Conservation (phyloP, 92 coral and sea anemone species). For the Scolanthus callimorphus region DNA sequence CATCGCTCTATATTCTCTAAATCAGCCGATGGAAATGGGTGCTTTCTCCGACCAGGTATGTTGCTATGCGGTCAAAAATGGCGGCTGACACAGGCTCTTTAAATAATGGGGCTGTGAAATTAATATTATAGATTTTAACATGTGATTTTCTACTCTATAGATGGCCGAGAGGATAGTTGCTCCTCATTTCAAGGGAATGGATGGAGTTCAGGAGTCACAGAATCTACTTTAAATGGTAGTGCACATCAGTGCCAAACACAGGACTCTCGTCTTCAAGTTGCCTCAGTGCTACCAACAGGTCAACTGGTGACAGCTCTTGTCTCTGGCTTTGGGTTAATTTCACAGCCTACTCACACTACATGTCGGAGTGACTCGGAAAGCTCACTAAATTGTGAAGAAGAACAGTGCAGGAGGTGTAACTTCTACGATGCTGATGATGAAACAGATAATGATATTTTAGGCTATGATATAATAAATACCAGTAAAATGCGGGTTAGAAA, state of each 20-base stretch:
- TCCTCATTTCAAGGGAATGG: constrained; percentile 50
- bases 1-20: too few relatives aligned
- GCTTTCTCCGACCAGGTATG: too few relatives aligned
- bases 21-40: too few relatives aligned
- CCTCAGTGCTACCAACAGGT: constrained; percentile 80
- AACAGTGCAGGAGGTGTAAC: constrained; percentile 13
- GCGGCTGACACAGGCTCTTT: too few relatives aligned
- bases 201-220: constrained; percentile 74
- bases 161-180: too few relatives aligned
- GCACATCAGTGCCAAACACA: constrained; percentile 18
- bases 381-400: constrained; percentile 13
- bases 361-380: not conserved
- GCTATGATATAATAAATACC: constrained; percentile 56
- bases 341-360: not conserved
- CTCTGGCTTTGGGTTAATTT: not conserved
- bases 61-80: too few relatives aligned
- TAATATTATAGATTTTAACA: too few relatives aligned
- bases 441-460: constrained; percentile 43
- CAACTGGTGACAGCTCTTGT: constrained; percentile 25
- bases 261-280: constrained; percentile 22
- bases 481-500: constrained; percentile 53
- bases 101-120: too few relatives aligned
- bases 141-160: too few relatives aligned
- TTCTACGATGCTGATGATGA: constrained; percentile 85
- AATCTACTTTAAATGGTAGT: too few relatives aligned